A percentile compares a stretch with the other conserved stretches of the same genome.
Evolutionary conservation across 2,113 vertebrate species (phyloP).

Genomic region (Procapra przewalskii): DNA sequence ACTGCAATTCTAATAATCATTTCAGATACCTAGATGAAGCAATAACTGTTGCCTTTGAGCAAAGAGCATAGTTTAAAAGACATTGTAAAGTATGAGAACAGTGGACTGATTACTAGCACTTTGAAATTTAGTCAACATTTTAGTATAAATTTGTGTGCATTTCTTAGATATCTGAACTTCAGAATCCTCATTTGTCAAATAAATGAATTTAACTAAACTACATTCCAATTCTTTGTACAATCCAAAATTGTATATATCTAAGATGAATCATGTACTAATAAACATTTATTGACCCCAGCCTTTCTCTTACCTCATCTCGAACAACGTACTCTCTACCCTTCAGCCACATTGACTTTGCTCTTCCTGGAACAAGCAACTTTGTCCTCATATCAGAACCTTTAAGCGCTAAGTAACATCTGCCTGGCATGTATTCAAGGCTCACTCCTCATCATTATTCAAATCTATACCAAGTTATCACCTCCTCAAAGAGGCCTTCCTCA

Average conservation of each 20-base stretch:
- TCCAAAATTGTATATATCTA: neutral
- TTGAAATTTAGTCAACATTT: neutral
- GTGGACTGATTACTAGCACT: neutral
- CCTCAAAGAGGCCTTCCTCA: neutral
- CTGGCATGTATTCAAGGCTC: neutral
- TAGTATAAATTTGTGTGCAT: neutral
- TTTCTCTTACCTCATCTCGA: slow-evolving; percentile 34
- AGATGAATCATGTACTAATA: neutral
- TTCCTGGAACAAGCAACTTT: neutral
- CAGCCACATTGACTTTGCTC: neutral
- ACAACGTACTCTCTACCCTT: neutral
- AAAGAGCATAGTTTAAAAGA: neutral
- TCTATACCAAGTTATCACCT: neutral
- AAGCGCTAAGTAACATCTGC: neutral
- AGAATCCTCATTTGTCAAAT: neutral
- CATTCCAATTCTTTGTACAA: neutral
- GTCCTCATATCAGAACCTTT: neutral
- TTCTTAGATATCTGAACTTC: neutral
- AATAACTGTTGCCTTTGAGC: neutral
- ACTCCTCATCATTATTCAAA: neutral
- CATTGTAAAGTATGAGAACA: neutral
- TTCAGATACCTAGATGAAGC: neutral
- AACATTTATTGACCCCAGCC: neutral
- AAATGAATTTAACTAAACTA: neutral
- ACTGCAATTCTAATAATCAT: neutral